phyloP scores from a whole-genome alignment of 2,888 invertebrate species.

The Antheraea assamensis region DNA sequence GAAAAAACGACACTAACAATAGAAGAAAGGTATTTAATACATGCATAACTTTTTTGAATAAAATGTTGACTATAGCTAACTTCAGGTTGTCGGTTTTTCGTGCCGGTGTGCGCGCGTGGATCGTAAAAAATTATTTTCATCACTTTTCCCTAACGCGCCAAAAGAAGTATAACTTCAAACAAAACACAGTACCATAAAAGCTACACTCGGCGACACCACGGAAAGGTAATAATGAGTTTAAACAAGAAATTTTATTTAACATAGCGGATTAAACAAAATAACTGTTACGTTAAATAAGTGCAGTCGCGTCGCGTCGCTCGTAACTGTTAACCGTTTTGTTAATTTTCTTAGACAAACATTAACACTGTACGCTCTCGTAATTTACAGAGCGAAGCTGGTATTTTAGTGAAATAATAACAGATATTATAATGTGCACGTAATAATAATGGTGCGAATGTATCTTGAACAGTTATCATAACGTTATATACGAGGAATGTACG shows the following conservation, averaged over 20 bases:
- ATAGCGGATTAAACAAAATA: slow-evolving; percentile 2
- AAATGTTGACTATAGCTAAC: too few species aligned
- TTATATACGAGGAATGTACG: background rate
- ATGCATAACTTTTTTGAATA: too few species aligned
- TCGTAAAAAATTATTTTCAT: too few species aligned
- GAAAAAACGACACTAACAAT: too few species aligned
- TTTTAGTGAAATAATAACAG: background rate
- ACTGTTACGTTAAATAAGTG: background rate
- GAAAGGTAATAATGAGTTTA: background rate
- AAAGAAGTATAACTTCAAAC: too few species aligned
- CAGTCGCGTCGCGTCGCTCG: background rate
- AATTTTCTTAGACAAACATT: slow-evolving; percentile 3
- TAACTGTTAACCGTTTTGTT: slow-evolving; percentile 11
- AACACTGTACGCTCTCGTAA: slow-evolving; percentile 4
- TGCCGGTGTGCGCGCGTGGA: too few species aligned
- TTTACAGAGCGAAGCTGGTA: slow-evolving; percentile 5
- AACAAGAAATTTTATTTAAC: background rate
- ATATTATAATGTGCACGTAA: slow-evolving; percentile 2
- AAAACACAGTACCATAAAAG: too few species aligned
- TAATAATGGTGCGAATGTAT: background rate
- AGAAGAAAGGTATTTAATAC: too few species aligned
- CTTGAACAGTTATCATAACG: background rate
- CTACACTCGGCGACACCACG: background rate
- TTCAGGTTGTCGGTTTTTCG: too few species aligned
- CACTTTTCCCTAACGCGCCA: too few species aligned